Conservation (phyloP, 2,797 vertebrate genomes). For the Cygnus olor region DNA sequence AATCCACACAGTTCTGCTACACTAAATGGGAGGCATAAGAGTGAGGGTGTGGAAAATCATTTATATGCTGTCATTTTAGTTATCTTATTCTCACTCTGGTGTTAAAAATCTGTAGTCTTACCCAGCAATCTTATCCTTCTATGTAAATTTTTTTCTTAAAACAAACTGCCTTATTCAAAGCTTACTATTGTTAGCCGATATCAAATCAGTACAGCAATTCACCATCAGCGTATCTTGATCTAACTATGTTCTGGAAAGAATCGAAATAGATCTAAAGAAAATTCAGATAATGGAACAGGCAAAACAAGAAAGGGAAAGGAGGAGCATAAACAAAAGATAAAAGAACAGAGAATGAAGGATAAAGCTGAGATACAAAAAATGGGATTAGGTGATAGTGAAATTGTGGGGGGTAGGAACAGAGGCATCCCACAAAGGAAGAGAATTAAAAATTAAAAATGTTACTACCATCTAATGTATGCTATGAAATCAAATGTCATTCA, state of each 20-base stretch:
- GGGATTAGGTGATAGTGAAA: constrained; percentile 32
- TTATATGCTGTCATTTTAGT: constrained; percentile 6
- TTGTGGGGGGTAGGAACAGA: background rate
- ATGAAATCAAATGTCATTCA: background rate
- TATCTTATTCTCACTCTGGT: constrained; percentile 51
- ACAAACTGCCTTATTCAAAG: constrained; percentile 57
- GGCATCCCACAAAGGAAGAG: background rate
- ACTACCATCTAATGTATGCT: background rate
- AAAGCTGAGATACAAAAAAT: constrained; percentile 56
- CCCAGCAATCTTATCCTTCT: constrained; percentile 61
- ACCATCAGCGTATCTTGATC: constrained; percentile 39
- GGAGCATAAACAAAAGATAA: constrained; percentile 66
- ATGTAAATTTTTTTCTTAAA: constrained; percentile 60
- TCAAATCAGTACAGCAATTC: constrained; percentile 53
- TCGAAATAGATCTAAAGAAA: constrained; percentile 71
- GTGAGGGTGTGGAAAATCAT: background rate
- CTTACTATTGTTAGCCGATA: constrained; percentile 50
- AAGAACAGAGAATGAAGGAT: constrained; percentile 57
- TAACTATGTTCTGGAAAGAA: constrained; percentile 62
- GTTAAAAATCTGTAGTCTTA: constrained; percentile 55
- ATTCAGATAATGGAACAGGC: constrained; percentile 67
- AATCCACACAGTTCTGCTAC: background rate
- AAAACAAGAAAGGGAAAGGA: constrained; percentile 71
- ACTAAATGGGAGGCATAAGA: background rate
- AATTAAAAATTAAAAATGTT: background rate